Percentiles rank a stretch among this genome's conserved stretches.
Evolutionary conservation across 2,888 invertebrate genomes (phyloP).

Genomic region (Dendrolimus pini): DNA sequence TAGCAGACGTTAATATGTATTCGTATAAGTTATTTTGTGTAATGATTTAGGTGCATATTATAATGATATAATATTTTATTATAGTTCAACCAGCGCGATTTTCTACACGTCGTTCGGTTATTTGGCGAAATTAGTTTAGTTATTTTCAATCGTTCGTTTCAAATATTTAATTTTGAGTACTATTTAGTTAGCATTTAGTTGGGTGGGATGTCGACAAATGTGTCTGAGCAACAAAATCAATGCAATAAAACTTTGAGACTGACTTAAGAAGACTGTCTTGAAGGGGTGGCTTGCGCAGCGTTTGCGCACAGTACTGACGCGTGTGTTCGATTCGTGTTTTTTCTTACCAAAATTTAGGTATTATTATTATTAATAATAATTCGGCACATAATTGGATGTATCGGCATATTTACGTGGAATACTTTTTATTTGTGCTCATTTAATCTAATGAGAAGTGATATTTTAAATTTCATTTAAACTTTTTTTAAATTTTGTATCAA

Average conservation of each 20-base stretch:
- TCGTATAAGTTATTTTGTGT: constrained; percentile 55
- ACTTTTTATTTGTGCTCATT: constrained; percentile 17
- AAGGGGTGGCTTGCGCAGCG: constrained; percentile 42
- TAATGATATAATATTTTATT: constrained; percentile 37
- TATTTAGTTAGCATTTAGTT: constrained; percentile 12
- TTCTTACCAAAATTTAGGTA: constrained; percentile 36
- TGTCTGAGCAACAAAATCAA: constrained; percentile 59
- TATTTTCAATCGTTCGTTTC: constrained; percentile 4
- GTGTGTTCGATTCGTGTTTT: constrained; percentile 30
- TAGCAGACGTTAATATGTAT: constrained; percentile 47
- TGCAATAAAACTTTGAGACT: constrained; percentile 74
- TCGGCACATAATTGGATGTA: constrained; percentile 7
- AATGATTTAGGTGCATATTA: constrained; percentile 48
- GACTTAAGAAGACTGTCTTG: constrained; percentile 75
- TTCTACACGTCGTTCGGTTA: background rate
- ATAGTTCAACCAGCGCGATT: constrained; percentile 6
- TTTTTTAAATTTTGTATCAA: constrained; percentile 6
- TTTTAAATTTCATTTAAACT: constrained; percentile 7
- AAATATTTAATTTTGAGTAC: constrained; percentile 14
- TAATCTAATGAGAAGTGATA: constrained; percentile 9
- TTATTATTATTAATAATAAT: constrained; percentile 20
- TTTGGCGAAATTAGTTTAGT: constrained; percentile 18
- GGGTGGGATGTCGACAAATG: constrained; percentile 14
- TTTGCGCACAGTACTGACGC: constrained; percentile 20
- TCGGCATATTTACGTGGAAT: background rate